These are phyloP conservation scores for Pygmarrhopalites habei DNA, from an alignment of 1,140 invertebrate genomes.

Conservation along the genomic window DNA sequence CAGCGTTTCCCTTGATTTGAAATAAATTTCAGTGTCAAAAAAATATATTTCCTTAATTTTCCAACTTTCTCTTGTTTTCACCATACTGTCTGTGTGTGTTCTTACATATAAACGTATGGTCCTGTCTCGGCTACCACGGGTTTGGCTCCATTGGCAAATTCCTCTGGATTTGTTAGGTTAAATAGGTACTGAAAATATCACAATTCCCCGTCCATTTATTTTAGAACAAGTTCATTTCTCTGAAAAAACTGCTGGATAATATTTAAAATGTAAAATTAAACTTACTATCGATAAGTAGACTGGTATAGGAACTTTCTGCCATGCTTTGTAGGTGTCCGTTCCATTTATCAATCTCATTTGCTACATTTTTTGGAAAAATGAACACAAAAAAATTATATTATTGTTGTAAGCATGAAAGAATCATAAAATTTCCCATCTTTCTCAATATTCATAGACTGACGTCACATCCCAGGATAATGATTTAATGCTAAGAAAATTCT, in stretches of 20 bases:
- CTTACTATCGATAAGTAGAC: conserved; percentile 47
- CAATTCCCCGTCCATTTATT: too few species aligned
- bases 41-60: too few species aligned
- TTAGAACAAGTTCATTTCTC: too few species aligned
- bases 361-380: conserved; percentile 7
- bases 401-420: background rate
- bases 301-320: conserved; percentile 47
- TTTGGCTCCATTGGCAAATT: conserved; percentile 45
- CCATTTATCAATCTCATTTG: conserved; percentile 31
- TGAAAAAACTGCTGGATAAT: too few species aligned
- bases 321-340: conserved; percentile 39
- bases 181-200: too few species aligned
- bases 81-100: too few species aligned
- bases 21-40: too few species aligned
- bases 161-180: conserved; percentile 46
- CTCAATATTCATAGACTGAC: too few species aligned
- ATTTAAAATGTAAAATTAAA: too few species aligned
- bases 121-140: conserved; percentile 47
- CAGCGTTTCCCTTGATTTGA: conserved; percentile 26
- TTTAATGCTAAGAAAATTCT: too few species aligned
- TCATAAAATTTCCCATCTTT: background rate
- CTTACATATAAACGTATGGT: conserved; percentile 50
- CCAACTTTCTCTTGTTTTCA: too few species aligned
- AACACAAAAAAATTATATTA: background rate
- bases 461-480: too few species aligned